Conservation (phyloP, 2,888 invertebrate genomes). For the Drosophila seclusa region DNA sequence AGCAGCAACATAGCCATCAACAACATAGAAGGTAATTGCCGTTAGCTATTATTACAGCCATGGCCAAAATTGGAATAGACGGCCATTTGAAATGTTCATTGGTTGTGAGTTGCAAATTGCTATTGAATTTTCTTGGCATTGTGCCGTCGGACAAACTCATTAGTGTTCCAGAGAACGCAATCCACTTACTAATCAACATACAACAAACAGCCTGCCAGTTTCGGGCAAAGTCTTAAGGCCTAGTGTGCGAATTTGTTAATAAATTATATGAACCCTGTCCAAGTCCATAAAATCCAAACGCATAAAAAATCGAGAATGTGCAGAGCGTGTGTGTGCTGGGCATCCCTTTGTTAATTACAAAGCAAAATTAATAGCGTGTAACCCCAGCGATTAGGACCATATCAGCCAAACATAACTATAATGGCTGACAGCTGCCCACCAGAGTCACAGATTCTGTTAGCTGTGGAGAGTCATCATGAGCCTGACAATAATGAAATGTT, state of each 20-base stretch:
- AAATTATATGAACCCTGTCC: slow-evolving; percentile 67
- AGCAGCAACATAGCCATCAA: not conserved
- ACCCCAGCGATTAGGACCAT: slow-evolving; percentile 69
- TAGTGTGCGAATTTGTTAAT: slow-evolving; percentile 70
- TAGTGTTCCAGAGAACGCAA: slow-evolving; percentile 32
- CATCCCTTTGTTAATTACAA: slow-evolving; percentile 71
- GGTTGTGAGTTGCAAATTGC: slow-evolving; percentile 54
- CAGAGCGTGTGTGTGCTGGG: slow-evolving; percentile 14
- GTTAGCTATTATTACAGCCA: slow-evolving; percentile 64
- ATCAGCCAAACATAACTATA: slow-evolving; percentile 41
- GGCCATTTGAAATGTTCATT: slow-evolving; percentile 50
- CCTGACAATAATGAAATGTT: slow-evolving; percentile 71
- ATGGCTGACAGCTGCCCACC: slow-evolving; percentile 32
- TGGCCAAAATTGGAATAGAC: slow-evolving; percentile 30
- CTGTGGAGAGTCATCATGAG: slow-evolving; percentile 50
- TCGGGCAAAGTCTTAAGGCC: slow-evolving; percentile 5
- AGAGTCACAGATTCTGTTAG: slow-evolving; percentile 3
- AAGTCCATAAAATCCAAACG: slow-evolving; percentile 66
- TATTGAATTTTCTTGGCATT: slow-evolving; percentile 63
- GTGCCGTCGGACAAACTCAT: slow-evolving; percentile 53
- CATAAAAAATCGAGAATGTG: slow-evolving; percentile 59
- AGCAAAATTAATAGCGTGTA: slow-evolving; percentile 78
- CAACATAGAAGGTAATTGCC: slow-evolving; percentile 64
- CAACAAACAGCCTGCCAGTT: slow-evolving; percentile 15
- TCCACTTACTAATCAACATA: slow-evolving; percentile 62